Conservation (phyloP, 2,888 invertebrate species). For the Gymnocheta viridis region DNA sequence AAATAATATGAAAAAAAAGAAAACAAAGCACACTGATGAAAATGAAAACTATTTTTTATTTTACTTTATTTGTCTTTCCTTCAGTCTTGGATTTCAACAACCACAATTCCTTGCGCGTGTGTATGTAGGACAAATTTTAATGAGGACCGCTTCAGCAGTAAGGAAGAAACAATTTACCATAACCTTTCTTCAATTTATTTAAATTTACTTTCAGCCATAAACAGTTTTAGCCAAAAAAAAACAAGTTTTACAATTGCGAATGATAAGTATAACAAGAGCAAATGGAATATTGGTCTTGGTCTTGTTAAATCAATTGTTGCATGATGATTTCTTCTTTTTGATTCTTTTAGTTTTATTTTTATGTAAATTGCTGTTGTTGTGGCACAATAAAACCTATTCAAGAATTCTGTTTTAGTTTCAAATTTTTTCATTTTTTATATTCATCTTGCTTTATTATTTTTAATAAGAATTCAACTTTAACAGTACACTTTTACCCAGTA, state of each 20-base stretch:
- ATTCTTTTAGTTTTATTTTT: constrained; percentile 9
- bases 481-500: neutral
- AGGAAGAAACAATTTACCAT: constrained; percentile 24
- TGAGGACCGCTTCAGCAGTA: neutral
- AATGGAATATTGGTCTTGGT: constrained; percentile 36
- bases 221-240: neutral
- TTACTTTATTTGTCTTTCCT: neutral
- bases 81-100: neutral
- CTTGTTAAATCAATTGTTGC: constrained; percentile 58
- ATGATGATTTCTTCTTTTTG: constrained; percentile 9
- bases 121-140: constrained; percentile 36
- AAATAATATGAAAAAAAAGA: neutral
- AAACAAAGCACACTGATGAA: neutral
- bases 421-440: neutral
- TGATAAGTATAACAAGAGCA: neutral
- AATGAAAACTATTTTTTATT: neutral
- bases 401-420: constrained; percentile 10
- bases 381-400: constrained; percentile 24
- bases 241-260: neutral
- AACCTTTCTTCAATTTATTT: constrained; percentile 26
- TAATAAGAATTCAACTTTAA: constrained; percentile 34
- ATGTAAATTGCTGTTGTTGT: constrained; percentile 47
- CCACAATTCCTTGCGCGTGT: neutral
- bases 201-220: constrained; percentile 1
- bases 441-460: constrained; percentile 8